Conservation (phyloP, 1,140 invertebrate genomes). For the Venturia canescens region DNA sequence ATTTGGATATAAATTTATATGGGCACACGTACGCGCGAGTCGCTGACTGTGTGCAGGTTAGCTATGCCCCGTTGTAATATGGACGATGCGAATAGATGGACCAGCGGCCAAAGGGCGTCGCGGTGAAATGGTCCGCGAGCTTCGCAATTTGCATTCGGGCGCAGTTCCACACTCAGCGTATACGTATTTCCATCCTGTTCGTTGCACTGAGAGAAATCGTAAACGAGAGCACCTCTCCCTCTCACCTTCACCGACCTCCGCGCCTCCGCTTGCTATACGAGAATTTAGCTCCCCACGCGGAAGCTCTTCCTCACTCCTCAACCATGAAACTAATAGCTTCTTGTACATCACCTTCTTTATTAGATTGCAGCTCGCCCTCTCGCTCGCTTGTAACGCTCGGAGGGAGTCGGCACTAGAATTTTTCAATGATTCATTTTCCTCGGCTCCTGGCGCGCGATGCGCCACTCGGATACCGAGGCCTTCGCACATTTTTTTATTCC, state of each 20-base stretch:
- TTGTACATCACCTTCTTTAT: conserved; percentile 42
- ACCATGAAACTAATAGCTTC: conserved; percentile 39
- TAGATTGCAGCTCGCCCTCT: conserved; percentile 20
- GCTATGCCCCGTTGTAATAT: background rate
- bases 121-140: conserved; percentile 44
- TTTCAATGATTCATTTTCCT: background rate
- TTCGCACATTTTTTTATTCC: background rate
- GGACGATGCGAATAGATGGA: conserved; percentile 41
- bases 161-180: conserved; percentile 16
- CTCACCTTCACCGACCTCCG: background rate
- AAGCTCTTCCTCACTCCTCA: conserved; percentile 39
- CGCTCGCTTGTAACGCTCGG: background rate
- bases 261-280: background rate
- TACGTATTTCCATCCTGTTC: background rate
- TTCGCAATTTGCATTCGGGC: conserved; percentile 45
- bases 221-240: conserved; percentile 4
- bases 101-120: conserved; percentile 42
- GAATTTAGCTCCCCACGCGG: conserved; percentile 32
- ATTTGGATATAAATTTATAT: conserved; percentile 34
- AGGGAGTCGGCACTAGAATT: background rate
- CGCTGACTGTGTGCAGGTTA: background rate
- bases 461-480: background rate
- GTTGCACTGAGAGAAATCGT: conserved; percentile 36
- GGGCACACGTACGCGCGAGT: background rate
- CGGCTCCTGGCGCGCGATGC: background rate